Evolutionary conservation across 2,888 invertebrate genomes (phyloP), one percentile per base, ranked within the genome.

Genomic region (Venustoraphidia nigricollis): DNA sequence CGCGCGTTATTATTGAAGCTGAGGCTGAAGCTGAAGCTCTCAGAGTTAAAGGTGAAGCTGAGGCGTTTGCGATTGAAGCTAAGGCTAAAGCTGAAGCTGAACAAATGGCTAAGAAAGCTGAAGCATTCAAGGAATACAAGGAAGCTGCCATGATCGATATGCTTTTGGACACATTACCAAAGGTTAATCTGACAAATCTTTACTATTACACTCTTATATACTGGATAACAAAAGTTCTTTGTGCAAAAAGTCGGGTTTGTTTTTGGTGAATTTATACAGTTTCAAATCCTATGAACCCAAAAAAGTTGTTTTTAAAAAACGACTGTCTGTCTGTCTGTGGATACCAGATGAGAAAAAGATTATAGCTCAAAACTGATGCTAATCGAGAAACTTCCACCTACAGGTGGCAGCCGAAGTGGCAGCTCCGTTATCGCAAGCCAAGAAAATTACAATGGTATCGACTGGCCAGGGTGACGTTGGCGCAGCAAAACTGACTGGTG

Each of bases 381-480:
- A 27, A 27, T 27, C 27, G 27, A 27, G 6, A 27, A 27, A 27
- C 27, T 27, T 27, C 27, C 27, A 27, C 27, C 34, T 59, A 8
- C 59, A 95, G 94, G 77, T 96, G 61, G 94, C 95, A 27, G 95
- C 95, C 34, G 96, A 96, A 69, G 89, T 96, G 41, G 92, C 96
- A 37, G 94, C 94, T 34, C 96, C 96, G 8, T 67, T 97, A 55
- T 87, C 93, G 0, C 91, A 95, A 66, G 83, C 91, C 8, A 92
- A 92, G 66, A 94, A 94, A 69, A 84, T 97, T 53, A 94, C 92
- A 8, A 95, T 97, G 95, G 87, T 97, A 13, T 91, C 94, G 1
- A 87, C 86, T 58, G 96, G 96, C 35, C 77, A 76, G 48, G 87
- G 93, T 36, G 89, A 94, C 44, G 75, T 97, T 36, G 97, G 97